phyloP scores from a whole-genome alignment of 2,797 vertebrate genomes.

The Taeniopygia guttata region DNA sequence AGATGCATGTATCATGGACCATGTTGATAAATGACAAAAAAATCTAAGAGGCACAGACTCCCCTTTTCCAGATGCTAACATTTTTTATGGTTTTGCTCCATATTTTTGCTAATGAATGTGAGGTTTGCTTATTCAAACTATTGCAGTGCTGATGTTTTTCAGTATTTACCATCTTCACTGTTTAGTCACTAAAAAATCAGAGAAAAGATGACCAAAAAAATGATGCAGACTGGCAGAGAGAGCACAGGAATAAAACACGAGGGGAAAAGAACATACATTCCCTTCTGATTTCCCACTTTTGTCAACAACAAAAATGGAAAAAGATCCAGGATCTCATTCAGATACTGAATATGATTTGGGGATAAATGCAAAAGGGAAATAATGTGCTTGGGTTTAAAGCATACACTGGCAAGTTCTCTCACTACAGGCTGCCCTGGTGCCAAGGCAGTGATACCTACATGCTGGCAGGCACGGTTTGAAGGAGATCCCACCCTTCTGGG shows the following conservation, averaged over 20 bases:
- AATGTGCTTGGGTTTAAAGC: neutral
- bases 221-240: neutral
- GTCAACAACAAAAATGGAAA: neutral
- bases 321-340: neutral
- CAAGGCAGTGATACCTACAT: neutral
- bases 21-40: neutral
- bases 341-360: neutral
- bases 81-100: neutral
- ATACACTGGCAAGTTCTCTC: neutral
- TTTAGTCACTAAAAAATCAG: neutral
- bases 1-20: neutral
- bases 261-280: neutral
- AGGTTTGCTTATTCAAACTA: neutral
- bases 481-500: neutral
- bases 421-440: neutral
- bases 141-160: neutral
- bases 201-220: neutral
- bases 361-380: neutral
- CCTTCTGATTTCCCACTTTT: neutral
- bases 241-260: neutral
- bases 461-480: fast-evolving
- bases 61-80: neutral
- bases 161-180: neutral
- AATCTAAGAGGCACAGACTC: neutral
- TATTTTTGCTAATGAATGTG: neutral